Evolutionary conservation across 1,140 invertebrate genomes (phyloP).

Genomic region (Lerema accius): DNA sequence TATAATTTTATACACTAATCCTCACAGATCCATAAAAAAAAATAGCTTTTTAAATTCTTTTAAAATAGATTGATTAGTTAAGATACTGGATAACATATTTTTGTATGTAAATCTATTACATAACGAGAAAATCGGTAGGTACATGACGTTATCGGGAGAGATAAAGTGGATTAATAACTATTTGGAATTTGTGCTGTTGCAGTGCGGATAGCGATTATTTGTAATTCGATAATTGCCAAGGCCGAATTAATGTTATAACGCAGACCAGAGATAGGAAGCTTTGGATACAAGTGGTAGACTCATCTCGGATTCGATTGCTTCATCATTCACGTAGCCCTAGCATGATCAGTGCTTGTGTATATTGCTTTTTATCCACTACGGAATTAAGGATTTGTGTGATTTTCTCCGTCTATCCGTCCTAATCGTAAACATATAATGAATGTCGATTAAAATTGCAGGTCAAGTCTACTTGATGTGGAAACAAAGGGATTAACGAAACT

Average conservation of each 20-base stretch:
- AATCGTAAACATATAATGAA: too few species aligned
- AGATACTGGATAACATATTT: too few species aligned
- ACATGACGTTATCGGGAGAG: not conserved
- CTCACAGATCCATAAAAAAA: too few species aligned
- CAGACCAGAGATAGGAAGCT: not conserved
- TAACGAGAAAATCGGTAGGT: not conserved
- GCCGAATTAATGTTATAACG: constrained; percentile 11
- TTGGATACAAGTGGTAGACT: constrained; percentile 1
- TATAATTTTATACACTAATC: too few species aligned
- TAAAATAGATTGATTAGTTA: too few species aligned
- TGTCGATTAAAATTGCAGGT: too few species aligned
- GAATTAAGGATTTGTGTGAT: too few species aligned
- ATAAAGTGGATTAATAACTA: constrained; percentile 8
- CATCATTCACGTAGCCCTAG: not conserved
- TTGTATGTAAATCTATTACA: not conserved
- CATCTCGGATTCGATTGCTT: constrained; percentile 4
- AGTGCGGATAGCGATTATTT: not conserved
- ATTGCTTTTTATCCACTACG: too few species aligned
- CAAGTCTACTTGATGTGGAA: too few species aligned
- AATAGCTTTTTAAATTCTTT: too few species aligned
- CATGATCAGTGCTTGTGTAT: not conserved
- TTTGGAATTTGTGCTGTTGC: not conserved
- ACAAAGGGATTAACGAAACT: too few species aligned
- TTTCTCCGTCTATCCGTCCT: too few species aligned
- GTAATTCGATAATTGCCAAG: constrained; percentile 13